Conservation (phyloP, 2,113 vertebrate species). For the Macaca fascicularis region T2T-MFA8v1.1 NC_088395.1:161449001-161449500, state of each 20-base stretch:
- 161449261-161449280: not conserved
- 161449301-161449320: not conserved
- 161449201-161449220: not conserved
- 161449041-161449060: not conserved
- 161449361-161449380: not conserved
- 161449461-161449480: not conserved
- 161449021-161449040: not conserved
- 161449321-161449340: not conserved
- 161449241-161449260: not conserved
- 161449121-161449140: not conserved
- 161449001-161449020: not conserved
- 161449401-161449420: not conserved
- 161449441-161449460: not conserved
- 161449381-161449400: not conserved
- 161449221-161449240: not conserved
- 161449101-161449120: not conserved
- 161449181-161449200: not conserved
- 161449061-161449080: not conserved
- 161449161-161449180: not conserved
- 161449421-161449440: not conserved
- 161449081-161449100: not conserved
- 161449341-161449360: not conserved
- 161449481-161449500: not conserved
- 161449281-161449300: not conserved
- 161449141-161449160: not conserved